Conservation (phyloP, 2,113 vertebrate species). For the Geothlypis trichas region DNA sequence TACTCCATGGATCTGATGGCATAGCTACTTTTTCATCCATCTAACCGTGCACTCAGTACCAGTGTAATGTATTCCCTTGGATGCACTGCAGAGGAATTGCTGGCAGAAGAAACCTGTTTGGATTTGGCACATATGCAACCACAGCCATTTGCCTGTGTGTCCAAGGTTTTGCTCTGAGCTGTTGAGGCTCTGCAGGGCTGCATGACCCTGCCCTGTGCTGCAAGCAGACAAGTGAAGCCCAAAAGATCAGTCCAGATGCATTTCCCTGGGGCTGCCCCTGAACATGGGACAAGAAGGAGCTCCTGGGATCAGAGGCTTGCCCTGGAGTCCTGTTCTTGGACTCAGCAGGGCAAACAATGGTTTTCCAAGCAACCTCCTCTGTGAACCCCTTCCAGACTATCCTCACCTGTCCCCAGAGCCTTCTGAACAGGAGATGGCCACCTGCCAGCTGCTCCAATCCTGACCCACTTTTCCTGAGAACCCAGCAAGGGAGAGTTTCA, state of each 20-base stretch:
- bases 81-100: not conserved
- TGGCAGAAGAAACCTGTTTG: not conserved
- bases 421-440: not conserved
- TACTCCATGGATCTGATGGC: fast-evolving
- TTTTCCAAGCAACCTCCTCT: not conserved
- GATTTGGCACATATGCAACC: not conserved
- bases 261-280: not conserved
- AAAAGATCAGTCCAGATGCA: not conserved
- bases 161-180: not conserved
- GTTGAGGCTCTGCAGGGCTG: not conserved
- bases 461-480: constrained; percentile 45
- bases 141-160: not conserved
- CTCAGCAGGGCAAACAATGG: not conserved
- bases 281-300: not conserved
- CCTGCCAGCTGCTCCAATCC: not conserved
- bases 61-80: not conserved
- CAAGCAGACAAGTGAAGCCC: not conserved
- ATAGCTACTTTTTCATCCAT: not conserved
- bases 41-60: not conserved
- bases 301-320: not conserved
- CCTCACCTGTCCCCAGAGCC: constrained; percentile 1
- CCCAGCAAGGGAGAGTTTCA: constrained; percentile 26
- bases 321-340: not conserved
- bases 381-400: not conserved
- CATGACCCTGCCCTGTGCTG: not conserved